Percentiles rank a stretch among this genome's conserved stretches.
Conservation (phyloP, 2,888 invertebrate species). For the Oscheius sp. region DNA sequence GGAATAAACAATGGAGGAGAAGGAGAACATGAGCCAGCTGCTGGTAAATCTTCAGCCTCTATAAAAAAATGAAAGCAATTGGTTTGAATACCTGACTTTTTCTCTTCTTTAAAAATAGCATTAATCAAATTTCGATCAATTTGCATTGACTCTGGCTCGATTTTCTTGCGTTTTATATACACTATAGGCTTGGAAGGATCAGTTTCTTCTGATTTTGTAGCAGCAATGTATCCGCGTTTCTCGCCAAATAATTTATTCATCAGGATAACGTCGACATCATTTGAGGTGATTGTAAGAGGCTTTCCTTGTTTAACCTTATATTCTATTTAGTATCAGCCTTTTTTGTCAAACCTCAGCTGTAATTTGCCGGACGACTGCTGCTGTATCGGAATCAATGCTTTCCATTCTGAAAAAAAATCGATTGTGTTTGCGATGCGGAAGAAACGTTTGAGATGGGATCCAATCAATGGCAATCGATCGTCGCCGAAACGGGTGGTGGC, state of each 20-base stretch:
- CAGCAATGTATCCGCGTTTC: not conserved
- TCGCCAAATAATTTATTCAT: conserved; percentile 6
- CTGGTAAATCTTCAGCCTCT: no score
- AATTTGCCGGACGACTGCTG: conserved; percentile 1
- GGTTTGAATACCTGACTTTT: no score
- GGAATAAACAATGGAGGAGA: not conserved
- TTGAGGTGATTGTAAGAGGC: not conserved
- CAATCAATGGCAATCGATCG: not conserved
- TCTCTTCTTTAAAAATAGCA: not conserved
- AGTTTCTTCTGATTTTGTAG: not conserved
- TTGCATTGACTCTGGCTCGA: not conserved
- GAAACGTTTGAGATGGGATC: not conserved
- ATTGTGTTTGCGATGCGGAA: not conserved
- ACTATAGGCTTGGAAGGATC: not conserved
- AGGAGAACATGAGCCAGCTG: no score
- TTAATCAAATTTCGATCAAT: conserved; percentile 3
- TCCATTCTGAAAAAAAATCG: not conserved
- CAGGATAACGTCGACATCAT: conserved; percentile 3
- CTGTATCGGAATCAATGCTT: not conserved
- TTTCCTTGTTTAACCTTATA: not conserved
- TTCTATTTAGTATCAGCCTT: not conserved
- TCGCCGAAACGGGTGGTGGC: not conserved
- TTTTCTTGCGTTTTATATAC: conserved; percentile 2
- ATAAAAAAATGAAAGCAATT: no score
- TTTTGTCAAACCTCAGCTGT: conserved; percentile 5